A percentile compares a stretch with the other conserved stretches of the same genome.
These are phyloP conservation scores for Adineta ricciae DNA, from an alignment of 2,888 invertebrate genomes.

Conservation along the genomic window DNA sequence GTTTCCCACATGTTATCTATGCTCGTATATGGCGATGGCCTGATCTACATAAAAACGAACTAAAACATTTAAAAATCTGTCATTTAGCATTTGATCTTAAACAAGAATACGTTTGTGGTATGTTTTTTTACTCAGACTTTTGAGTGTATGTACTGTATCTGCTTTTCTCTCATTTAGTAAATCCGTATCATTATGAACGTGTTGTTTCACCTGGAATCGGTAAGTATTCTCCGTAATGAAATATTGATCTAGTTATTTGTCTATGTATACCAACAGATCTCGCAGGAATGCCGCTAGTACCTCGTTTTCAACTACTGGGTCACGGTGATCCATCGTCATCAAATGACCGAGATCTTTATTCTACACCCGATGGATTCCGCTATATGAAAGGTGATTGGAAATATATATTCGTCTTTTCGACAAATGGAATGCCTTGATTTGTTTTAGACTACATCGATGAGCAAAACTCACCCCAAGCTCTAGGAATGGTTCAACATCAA, in stretches of 20 bases:
- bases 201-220: constrained; percentile 95
- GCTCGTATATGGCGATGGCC: constrained; percentile 99
- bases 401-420: not conserved
- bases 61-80: constrained; percentile 93
- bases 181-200: constrained; percentile 97
- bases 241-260: not conserved
- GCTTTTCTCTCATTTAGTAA: constrained; percentile 53
- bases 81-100: constrained; percentile 97
- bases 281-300: not conserved
- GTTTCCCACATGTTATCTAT: constrained; percentile 98
- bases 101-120: constrained; percentile 86
- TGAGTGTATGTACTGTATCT: too few species aligned
- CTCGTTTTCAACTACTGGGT: not conserved
- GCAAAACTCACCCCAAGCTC: not conserved
- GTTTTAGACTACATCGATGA: not conserved
- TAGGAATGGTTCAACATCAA: not conserved
- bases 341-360: constrained; percentile 15
- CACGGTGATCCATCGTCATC: constrained; percentile 9
- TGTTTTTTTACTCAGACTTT: not conserved
- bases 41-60: constrained; percentile 94
- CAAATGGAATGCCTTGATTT: not conserved
- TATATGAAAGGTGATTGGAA: not conserved
- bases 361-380: not conserved
- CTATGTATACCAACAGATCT: not conserved
- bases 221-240: constrained; percentile 39